Conservation (phyloP, 2,888 invertebrate genomes). For the Zele albiditarsus region DNA sequence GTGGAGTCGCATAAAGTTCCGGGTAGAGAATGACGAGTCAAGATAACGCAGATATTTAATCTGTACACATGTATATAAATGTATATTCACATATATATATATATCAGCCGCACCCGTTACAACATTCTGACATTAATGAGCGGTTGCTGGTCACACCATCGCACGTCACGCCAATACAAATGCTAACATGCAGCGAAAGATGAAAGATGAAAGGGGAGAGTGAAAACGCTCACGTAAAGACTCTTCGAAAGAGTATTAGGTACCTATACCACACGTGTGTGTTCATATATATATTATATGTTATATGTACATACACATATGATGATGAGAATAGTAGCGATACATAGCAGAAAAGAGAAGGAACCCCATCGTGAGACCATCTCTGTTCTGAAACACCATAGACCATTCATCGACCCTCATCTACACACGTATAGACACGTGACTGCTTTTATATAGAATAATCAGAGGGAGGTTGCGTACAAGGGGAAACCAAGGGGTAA, state of each 20-base stretch:
- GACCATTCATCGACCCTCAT: slow-evolving; percentile 61
- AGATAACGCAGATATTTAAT: slow-evolving; percentile 6
- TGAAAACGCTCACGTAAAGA: slow-evolving; percentile 34
- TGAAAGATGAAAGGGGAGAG: slow-evolving; percentile 23
- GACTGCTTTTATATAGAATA: slow-evolving; percentile 60
- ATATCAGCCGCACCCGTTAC: not conserved
- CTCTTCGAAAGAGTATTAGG: slow-evolving; percentile 21
- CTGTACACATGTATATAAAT: slow-evolving; percentile 8
- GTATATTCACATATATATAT: not conserved
- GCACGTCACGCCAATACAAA: slow-evolving; percentile 57
- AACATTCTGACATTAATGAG: slow-evolving; percentile 57
- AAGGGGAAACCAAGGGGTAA: slow-evolving; percentile 53
- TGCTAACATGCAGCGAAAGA: slow-evolving; percentile 24
- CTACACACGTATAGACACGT: slow-evolving; percentile 59
- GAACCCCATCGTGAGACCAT: slow-evolving; percentile 67
- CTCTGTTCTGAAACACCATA: slow-evolving; percentile 63
- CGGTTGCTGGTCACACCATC: slow-evolving; percentile 58
- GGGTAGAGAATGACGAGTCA: slow-evolving; percentile 15
- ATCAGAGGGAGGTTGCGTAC: not conserved
- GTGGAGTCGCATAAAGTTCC: slow-evolving; percentile 6
- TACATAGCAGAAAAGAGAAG: slow-evolving; percentile 17
- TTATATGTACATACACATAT: not conserved
- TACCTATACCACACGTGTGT: slow-evolving; percentile 23
- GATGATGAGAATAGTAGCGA: slow-evolving; percentile 2
- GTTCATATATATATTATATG: slow-evolving; percentile 1